These are phyloP conservation scores for Phthorimaea operculella DNA, from an alignment of 1,140 invertebrate species.

Conservation along the genomic window DNA sequence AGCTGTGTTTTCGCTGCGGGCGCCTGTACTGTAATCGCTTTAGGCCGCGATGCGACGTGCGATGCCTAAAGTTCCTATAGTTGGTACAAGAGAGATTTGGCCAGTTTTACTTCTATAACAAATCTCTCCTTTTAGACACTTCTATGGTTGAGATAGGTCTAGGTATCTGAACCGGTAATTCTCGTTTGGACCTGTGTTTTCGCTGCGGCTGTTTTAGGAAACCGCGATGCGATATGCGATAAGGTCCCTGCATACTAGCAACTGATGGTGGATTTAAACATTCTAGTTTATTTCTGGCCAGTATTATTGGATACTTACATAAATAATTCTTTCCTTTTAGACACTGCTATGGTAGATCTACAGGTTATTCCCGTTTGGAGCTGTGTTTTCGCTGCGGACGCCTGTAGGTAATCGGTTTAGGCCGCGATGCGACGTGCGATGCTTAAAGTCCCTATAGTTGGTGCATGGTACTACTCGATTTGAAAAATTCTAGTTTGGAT, in stretches of 20 bases:
- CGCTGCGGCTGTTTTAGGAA: constrained; percentile 33
- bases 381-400: constrained; percentile 34
- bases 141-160: no score
- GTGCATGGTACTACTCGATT: no score
- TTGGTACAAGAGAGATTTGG: no score
- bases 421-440: constrained; percentile 27
- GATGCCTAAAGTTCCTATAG: no score
- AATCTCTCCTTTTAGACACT: no score
- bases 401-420: constrained; percentile 46
- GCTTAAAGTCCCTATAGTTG: constrained; percentile 18
- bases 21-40: constrained; percentile 42
- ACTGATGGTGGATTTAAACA: no score
- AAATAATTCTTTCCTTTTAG: no score
- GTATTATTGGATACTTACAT: no score
- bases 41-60: constrained; percentile 12
- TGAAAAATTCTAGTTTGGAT: no score
- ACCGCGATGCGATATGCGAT: constrained; percentile 29
- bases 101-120: no score
- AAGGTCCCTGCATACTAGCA: constrained; percentile 4
- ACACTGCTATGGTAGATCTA: no score
- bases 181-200: constrained; percentile 41
- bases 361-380: constrained; percentile 31
- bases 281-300: no score
- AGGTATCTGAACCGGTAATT: constrained; percentile 27
- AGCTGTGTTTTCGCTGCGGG: constrained; percentile 37